Percentiles rank a stretch among this genome's conserved stretches.
Conservation (phyloP, 2,113 vertebrate genomes). For the Passerina amoena region DNA sequence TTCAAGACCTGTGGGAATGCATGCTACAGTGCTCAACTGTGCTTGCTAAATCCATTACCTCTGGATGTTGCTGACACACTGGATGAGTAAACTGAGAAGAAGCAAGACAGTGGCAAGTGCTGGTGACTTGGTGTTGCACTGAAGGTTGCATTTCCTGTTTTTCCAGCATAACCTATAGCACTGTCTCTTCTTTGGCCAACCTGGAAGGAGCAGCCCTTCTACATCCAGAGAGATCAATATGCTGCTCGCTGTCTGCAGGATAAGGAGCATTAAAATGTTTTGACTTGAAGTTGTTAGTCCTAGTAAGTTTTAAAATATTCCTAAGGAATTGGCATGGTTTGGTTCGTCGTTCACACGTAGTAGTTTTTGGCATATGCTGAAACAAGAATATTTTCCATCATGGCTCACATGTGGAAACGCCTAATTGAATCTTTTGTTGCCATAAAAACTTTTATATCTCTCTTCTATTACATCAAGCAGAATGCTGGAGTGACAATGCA, state of each 20-base stretch:
- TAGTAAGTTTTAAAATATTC: neutral
- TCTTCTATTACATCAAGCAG: neutral
- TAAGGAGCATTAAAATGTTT: neutral
- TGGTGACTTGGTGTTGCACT: neutral
- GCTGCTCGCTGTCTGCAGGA: neutral
- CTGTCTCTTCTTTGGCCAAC: neutral
- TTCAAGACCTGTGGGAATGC: neutral
- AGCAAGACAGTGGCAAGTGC: rapidly evolving
- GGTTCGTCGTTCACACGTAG: rapidly evolving
- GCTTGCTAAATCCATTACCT: neutral
- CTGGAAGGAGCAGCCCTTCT: neutral
- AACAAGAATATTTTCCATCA: neutral
- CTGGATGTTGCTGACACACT: neutral
- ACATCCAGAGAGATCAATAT: rapidly evolving
- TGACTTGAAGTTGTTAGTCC: neutral
- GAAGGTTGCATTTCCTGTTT: neutral
- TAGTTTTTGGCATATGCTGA: neutral
- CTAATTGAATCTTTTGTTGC: neutral
- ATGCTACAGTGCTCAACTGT: neutral
- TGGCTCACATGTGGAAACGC: neutral
- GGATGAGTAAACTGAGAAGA: neutral
- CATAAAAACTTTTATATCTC: neutral
- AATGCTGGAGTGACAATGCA: neutral
- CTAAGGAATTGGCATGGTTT: neutral
- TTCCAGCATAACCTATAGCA: rapidly evolving